Evolutionary conservation across 2,797 vertebrate species (phyloP).

Genomic region (Notamacropus eugenii): DNA sequence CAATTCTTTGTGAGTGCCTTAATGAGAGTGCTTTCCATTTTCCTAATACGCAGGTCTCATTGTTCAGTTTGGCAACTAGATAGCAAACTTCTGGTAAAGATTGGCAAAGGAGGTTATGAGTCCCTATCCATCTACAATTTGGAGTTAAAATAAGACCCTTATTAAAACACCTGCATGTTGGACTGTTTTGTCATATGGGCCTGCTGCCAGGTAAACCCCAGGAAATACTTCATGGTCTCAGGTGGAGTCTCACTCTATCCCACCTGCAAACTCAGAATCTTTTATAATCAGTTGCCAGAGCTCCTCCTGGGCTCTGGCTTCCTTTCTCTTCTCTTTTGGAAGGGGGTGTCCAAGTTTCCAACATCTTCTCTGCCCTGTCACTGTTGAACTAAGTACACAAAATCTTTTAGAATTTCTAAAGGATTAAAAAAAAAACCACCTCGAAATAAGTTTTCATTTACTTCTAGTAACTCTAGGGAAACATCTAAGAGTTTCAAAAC

Average conservation of each 20-base stretch:
- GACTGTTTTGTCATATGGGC: not conserved
- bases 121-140: not conserved
- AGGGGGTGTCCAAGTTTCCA: not conserved
- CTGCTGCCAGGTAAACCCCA: not conserved
- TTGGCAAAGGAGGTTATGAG: constrained; percentile 11
- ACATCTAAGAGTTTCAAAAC: not conserved
- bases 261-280: not conserved
- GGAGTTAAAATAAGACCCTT: constrained; percentile 12
- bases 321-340: not conserved
- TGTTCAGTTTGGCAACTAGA: constrained; percentile 39
- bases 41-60: not conserved
- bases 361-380: not conserved
- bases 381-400: not conserved
- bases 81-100: constrained; percentile 43
- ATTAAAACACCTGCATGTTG: not conserved
- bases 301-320: not conserved
- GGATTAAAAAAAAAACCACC: not conserved
- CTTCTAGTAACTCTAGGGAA: not conserved
- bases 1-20: constrained; percentile 16
- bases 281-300: not conserved
- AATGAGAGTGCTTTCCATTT: constrained; percentile 38
- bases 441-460: not conserved
- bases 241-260: not conserved
- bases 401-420: not conserved
- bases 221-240: not conserved